Base-by-base conservation (phyloP, 2,888 invertebrate genomes). In the Xylophagus ater region DNA sequence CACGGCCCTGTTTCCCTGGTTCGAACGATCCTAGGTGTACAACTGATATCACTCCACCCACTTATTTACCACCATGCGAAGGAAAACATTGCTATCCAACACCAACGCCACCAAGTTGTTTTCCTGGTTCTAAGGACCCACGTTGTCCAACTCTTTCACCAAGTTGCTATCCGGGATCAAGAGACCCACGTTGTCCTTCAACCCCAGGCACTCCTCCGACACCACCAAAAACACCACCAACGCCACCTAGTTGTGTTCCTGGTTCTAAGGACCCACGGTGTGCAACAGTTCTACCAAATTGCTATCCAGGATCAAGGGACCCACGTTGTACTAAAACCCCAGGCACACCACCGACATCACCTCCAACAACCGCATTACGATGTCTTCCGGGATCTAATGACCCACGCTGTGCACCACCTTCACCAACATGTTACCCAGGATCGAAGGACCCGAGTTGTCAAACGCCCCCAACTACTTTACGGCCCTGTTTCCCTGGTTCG, bases 51-150 rank as follows among this genome's bases (percentile, higher is more conserved):
- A 51, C 54, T 5, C 49, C 25, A 25, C 10, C 25, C 7, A 25
- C 25, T 10, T 25, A 25, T n/a, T 10, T 25, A n/a, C 26, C 24
- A 24, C 24, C 24, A 44, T 29, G 10, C 9, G 24, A 24, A 24
- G 24, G 10, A 24, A 9, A 9, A 10, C n/a, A 10, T n/a, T 10
- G 8, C n/a, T 14, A n/a, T 14, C 19, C 10, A 18, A 30, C 49
- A 49, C 47, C 43, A 60, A 0, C 51, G 45, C 14, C 51, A 12
- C 23, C 26, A 12, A 47, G 43, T 60, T 66, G 24, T 61, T 65
- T 47, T 61, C 70, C 51, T 59, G 71, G 59, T 62, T 67, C 53
- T 57, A 66, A 26, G 57, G 70, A 65, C 48, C 60, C 56, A 3
- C 38, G 51, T 12, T 57, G 58, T 25, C 54, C 56, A 4, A 13